phyloP scores from a whole-genome alignment of 1,140 invertebrate species.

The Rhopalosiphum padi region DNA sequence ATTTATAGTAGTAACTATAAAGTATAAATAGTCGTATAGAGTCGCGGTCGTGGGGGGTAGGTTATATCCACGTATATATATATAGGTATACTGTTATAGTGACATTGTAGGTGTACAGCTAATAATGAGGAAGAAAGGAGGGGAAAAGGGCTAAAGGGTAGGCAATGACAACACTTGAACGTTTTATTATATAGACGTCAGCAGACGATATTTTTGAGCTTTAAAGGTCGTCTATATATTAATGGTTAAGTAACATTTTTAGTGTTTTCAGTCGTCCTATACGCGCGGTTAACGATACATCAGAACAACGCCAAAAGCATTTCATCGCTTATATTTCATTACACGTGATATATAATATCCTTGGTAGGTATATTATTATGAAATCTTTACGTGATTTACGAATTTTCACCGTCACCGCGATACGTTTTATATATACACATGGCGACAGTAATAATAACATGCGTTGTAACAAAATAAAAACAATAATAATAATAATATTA shows the following conservation, averaged over 20 bases:
- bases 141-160: not conserved
- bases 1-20: conserved; percentile 5
- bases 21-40: not conserved
- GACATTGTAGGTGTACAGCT: not conserved
- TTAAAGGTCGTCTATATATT: not conserved
- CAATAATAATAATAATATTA: not conserved
- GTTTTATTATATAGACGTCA: not conserved
- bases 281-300: not conserved
- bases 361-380: not conserved
- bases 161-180: not conserved
- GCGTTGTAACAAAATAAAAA: not conserved
- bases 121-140: not conserved
- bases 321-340: not conserved
- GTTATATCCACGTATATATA: not conserved
- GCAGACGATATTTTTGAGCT: not conserved
- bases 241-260: not conserved
- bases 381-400: not conserved
- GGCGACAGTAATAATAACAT: not conserved
- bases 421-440: not conserved
- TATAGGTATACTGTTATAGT: not conserved
- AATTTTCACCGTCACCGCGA: not conserved
- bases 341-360: not conserved
- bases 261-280: not conserved
- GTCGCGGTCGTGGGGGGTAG: not conserved
- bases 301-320: not conserved